Percentiles rank a stretch among this genome's conserved stretches.
Conservation (phyloP, 2,797 vertebrate genomes). For the Tragelaphus oryx region DNA sequence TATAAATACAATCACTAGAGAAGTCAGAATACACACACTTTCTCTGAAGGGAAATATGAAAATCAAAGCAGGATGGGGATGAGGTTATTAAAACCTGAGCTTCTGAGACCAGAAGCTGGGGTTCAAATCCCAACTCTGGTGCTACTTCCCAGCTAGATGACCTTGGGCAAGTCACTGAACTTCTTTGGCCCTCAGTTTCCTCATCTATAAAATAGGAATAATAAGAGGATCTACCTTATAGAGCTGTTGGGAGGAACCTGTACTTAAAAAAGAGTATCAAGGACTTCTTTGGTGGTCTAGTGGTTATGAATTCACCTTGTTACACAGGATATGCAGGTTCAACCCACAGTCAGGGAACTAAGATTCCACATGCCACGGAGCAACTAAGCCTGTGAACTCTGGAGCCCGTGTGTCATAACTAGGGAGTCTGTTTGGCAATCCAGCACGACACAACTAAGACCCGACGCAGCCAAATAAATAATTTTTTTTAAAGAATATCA, state of each 20-base stretch:
- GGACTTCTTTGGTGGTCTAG: neutral
- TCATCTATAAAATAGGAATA: too few species aligned
- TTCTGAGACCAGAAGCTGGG: neutral
- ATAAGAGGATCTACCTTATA: neutral
- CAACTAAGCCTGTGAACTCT: neutral
- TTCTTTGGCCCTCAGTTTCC: neutral
- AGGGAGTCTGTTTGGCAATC: neutral
- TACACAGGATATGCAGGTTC: neutral
- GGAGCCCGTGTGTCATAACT: neutral
- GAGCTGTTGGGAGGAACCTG: neutral
- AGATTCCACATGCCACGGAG: neutral
- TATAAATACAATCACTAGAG: neutral
- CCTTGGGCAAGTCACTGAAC: neutral
- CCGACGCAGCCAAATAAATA: neutral
- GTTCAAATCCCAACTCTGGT: neutral
- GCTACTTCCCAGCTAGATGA: neutral
- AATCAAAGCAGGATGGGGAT: neutral
- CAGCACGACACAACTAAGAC: neutral
- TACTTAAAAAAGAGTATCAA: neutral
- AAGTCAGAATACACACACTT: fast-evolving
- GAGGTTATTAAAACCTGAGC: neutral
- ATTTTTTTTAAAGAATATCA: neutral
- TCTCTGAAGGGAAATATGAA: neutral
- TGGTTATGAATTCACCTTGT: neutral
- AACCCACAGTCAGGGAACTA: neutral